Percentiles rank a stretch among this genome's conserved stretches.
These are phyloP conservation scores for Vanacampus margaritifer DNA, from an alignment of 2,113 vertebrate species.

Conservation along the genomic window DNA sequence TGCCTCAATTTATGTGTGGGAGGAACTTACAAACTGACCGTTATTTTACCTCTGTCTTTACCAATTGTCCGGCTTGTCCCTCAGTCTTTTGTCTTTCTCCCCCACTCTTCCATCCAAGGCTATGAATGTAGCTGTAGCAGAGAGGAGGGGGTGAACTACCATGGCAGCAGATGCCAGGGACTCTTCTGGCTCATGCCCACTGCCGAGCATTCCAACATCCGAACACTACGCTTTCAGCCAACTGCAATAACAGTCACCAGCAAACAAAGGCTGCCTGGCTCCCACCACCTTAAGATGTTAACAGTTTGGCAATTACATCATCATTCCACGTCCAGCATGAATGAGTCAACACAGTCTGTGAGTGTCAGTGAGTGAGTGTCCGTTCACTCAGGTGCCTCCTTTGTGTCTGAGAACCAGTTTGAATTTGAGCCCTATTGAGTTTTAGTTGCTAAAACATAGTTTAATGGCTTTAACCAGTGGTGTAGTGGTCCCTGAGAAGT, in stretches of 20 bases:
- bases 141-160: slow-evolving; percentile 13
- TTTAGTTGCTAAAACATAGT: not conserved
- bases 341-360: slow-evolving; percentile 8
- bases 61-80: slow-evolving; percentile 33
- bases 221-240: slow-evolving; percentile 31
- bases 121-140: slow-evolving; percentile 9
- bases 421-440: not conserved
- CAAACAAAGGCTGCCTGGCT: slow-evolving; percentile 37
- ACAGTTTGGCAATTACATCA: slow-evolving; percentile 38
- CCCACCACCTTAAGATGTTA: slow-evolving; percentile 15
- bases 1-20: slow-evolving; percentile 17
- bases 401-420: not conserved
- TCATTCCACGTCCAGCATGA: slow-evolving; percentile 17
- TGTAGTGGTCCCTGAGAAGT: too few species aligned
- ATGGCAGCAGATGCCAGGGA: slow-evolving; percentile 42
- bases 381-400: not conserved
- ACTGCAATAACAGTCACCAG: slow-evolving; percentile 52
- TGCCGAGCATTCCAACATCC: slow-evolving; percentile 30
- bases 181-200: slow-evolving; percentile 27
- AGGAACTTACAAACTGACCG: slow-evolving; percentile 29
- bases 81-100: slow-evolving; percentile 27
- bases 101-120: slow-evolving; percentile 8
- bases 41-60: slow-evolving; percentile 44
- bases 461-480: not conserved
- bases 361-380: slow-evolving; percentile 2